Conservation (phyloP, 64 coral and sea anemone species). For the Porites australiensis region DNA sequence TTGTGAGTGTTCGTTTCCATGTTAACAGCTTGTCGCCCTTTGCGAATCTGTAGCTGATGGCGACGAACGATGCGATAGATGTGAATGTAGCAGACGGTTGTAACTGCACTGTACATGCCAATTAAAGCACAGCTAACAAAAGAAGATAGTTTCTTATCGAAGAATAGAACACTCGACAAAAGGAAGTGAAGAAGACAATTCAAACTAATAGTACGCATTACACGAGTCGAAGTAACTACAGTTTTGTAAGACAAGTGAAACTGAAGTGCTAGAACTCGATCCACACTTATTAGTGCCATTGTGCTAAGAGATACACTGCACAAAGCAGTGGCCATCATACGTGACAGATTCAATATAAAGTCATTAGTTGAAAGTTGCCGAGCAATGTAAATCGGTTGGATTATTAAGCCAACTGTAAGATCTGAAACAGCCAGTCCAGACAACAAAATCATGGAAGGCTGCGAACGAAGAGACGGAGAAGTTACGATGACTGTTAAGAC, state of each 20-base stretch:
- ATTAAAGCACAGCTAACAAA: not conserved
- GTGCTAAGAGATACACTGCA: not conserved
- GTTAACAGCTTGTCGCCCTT: not conserved
- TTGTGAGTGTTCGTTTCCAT: not conserved
- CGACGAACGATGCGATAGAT: not conserved
- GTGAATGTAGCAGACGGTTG: not conserved
- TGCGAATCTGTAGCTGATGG: not conserved
- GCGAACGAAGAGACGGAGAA: conserved; percentile 22
- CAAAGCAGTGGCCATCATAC: not conserved
- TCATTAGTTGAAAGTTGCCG: not conserved
- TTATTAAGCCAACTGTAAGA: not conserved
- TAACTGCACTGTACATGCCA: not conserved
- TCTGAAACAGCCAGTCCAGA: not conserved
- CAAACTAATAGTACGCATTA: not conserved
- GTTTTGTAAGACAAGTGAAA: not conserved
- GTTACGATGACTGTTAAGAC: not conserved
- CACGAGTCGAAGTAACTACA: not conserved
- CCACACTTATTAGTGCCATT: not conserved
- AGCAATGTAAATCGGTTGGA: not conserved
- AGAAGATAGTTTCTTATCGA: not conserved
- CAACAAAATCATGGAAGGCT: conserved; percentile 21
- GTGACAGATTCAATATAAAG: not conserved
- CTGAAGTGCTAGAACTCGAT: not conserved
- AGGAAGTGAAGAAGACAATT: not conserved
- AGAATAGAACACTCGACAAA: not conserved